These are phyloP conservation scores for Siniperca chuatsi DNA, from an alignment of 2,113 vertebrate species.

Conservation along the genomic window DNA sequence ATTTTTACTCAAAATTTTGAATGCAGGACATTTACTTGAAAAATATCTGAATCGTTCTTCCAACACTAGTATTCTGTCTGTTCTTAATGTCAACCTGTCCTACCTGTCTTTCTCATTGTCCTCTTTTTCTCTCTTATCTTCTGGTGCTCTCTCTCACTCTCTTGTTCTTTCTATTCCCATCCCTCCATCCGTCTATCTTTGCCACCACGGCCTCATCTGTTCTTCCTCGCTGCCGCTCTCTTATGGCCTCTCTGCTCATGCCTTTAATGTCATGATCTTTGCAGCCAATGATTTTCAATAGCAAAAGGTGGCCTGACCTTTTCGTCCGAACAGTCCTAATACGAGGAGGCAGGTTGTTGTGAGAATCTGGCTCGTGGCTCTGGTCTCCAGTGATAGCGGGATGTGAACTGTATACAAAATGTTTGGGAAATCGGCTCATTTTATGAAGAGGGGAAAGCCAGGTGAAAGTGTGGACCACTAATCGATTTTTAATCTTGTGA, in stretches of 20 bases:
- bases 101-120: not conserved
- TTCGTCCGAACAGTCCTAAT: constrained; percentile 41
- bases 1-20: not conserved
- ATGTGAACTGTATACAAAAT: constrained; percentile 45
- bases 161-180: not conserved
- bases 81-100: not conserved
- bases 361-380: not conserved
- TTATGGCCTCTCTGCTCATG: constrained; percentile 52
- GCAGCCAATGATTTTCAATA: constrained; percentile 74
- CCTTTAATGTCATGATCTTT: constrained; percentile 78
- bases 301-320: constrained; percentile 70
- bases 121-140: not conserved
- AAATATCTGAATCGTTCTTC: not conserved
- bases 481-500: not conserved
- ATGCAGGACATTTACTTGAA: not conserved
- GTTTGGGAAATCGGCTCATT: constrained; percentile 8
- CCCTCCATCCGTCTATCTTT: constrained; percentile 29
- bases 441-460: not conserved
- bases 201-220: constrained; percentile 3
- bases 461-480: not conserved
- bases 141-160: not conserved
- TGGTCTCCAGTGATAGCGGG: constrained; percentile 13
- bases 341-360: constrained; percentile 38
- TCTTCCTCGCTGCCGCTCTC: constrained; percentile 16
- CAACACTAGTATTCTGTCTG: not conserved